These are phyloP conservation scores for Phacellophora camtschatica DNA, from an alignment of 30 jellyfish, hydroid and myxozoan species.

Conservation along the genomic window DNA sequence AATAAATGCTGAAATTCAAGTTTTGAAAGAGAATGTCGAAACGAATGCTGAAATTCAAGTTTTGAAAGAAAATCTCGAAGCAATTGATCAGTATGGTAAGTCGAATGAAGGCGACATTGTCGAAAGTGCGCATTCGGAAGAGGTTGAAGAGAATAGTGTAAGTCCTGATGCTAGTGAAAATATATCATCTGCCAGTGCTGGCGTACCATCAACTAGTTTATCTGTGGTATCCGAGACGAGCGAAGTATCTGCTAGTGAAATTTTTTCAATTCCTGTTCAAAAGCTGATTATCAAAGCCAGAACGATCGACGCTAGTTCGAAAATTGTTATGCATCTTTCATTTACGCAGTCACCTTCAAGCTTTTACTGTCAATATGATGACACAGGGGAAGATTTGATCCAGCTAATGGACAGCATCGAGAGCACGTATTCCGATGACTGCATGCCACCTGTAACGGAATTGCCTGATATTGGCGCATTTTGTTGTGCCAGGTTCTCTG, in stretches of 20 bases:
- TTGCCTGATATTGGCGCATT: slow-evolving; percentile 34
- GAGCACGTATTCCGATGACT: neutral
- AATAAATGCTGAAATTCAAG: neutral
- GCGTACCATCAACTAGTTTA: neutral
- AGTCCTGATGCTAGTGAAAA: neutral
- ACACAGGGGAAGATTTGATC: slow-evolving; percentile 17
- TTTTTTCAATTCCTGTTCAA: neutral
- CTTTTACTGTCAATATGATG: slow-evolving; percentile 60
- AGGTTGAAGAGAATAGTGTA: too few species aligned
- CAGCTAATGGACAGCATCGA: slow-evolving; percentile 24
- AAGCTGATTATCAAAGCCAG: neutral
- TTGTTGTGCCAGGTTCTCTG: slow-evolving; percentile 51
- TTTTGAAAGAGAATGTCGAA: neutral
- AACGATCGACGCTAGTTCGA: neutral
- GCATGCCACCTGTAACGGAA: neutral
- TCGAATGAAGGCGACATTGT: too few species aligned
- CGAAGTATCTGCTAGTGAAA: neutral
- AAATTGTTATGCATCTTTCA: slow-evolving; percentile 36
- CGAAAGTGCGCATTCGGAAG: neutral
- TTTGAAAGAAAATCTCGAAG: neutral
- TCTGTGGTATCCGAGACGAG: neutral
- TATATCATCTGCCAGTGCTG: neutral
- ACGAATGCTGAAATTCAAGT: neutral
- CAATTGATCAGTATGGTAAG: neutral
- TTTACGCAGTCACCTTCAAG: slow-evolving; percentile 21